Evolutionary conservation across 1,140 invertebrate genomes (phyloP).

Genomic region (Drosophila murphyi): DNA sequence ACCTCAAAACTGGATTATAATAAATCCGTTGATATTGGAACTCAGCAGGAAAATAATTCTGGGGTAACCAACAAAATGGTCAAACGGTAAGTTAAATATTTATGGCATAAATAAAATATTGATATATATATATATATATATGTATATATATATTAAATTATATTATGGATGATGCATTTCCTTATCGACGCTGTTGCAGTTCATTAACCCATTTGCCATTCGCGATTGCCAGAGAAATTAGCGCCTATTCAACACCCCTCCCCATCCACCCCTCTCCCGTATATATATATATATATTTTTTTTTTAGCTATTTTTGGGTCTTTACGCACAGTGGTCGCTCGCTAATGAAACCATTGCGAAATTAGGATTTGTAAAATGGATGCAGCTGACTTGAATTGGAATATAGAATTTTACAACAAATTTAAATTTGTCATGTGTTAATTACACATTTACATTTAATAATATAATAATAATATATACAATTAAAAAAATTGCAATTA

Average conservation of each 20-base stretch:
- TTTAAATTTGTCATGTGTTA: too few species aligned
- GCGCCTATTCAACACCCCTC: conserved; percentile 11
- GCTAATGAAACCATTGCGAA: background rate
- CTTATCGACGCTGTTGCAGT: conserved; percentile 28
- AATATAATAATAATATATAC: too few species aligned
- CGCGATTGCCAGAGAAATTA: conserved; percentile 51
- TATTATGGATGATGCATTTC: conserved; percentile 4
- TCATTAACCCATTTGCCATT: conserved; percentile 70
- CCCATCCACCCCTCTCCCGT: conserved; percentile 36
- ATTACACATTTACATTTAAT: too few species aligned
- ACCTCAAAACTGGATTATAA: conserved; percentile 84
- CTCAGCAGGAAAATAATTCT: conserved; percentile 84
- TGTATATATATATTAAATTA: background rate
- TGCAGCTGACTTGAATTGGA: too few species aligned
- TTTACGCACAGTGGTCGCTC: background rate
- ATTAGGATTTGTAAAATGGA: background rate
- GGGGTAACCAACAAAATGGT: conserved; percentile 84
- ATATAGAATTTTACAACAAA: too few species aligned
- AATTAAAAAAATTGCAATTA: too few species aligned
- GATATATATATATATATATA: background rate
- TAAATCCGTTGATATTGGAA: conserved; percentile 84
- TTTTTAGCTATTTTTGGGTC: conserved; percentile 28
- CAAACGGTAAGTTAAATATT: conserved; percentile 76
- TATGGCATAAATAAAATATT: background rate
- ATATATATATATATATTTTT: conserved; percentile 12